Conservation (phyloP, 2,113 vertebrate species). For the Amia ocellicauda region DNA sequence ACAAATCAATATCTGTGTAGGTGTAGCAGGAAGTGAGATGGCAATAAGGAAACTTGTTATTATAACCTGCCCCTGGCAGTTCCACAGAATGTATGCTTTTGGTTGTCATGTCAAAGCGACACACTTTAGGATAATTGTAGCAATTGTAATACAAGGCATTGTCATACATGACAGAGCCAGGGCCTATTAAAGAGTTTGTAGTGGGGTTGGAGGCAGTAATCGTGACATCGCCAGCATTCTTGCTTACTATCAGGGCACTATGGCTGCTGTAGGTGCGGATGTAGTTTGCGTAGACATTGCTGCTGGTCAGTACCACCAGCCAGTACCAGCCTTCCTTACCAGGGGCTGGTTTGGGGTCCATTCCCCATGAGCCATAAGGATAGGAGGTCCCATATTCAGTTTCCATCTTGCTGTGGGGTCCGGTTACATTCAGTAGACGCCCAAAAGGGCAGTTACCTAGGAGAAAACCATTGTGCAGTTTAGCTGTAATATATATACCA, state of each 20-base stretch:
- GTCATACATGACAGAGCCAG: slow-evolving; percentile 54
- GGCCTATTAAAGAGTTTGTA: slow-evolving; percentile 66
- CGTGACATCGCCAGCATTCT: slow-evolving; percentile 38
- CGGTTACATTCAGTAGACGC: slow-evolving; percentile 38
- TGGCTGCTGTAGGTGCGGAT: slow-evolving; percentile 53
- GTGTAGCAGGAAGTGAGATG: slow-evolving; percentile 45
- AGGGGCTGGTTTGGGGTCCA: slow-evolving; percentile 53
- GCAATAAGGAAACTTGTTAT: slow-evolving; percentile 62
- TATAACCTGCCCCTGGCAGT: slow-evolving; percentile 56
- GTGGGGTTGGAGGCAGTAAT: slow-evolving; percentile 52
- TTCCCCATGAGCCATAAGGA: slow-evolving; percentile 62
- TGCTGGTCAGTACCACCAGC: slow-evolving; percentile 51
- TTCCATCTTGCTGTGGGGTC: slow-evolving; percentile 42
- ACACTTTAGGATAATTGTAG: slow-evolving; percentile 52
- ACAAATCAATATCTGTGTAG: slow-evolving; percentile 60
- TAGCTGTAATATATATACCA: too few species aligned
- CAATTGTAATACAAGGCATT: slow-evolving; percentile 60
- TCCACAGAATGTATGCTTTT: slow-evolving; percentile 33
- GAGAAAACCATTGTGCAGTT: too few species aligned
- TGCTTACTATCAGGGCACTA: slow-evolving; percentile 50
- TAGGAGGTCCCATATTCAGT: slow-evolving; percentile 55
- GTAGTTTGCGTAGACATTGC: slow-evolving; percentile 44
- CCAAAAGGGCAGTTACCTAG: slow-evolving; percentile 54
- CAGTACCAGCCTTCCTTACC: slow-evolving; percentile 62
- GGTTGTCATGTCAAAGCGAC: slow-evolving; percentile 56